A percentile compares a stretch with the other conserved stretches of the same genome.
Conservation (phyloP, 2,888 invertebrate species). For the Dynastes tityus region DNA sequence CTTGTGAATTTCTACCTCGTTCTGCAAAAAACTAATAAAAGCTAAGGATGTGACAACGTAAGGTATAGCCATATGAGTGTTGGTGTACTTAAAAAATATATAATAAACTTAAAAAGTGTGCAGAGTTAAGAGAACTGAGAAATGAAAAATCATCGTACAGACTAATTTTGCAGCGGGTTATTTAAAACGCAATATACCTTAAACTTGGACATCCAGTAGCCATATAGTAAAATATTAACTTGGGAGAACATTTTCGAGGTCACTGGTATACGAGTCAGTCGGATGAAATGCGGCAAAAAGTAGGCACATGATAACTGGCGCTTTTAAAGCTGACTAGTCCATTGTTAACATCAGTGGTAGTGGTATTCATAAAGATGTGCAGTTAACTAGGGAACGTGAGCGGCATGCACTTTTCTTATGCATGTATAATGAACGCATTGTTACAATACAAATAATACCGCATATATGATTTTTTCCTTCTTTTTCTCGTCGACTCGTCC, state of each 20-base stretch:
- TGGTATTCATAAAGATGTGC: conserved; percentile 67
- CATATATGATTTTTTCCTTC: conserved; percentile 63
- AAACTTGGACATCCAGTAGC: no score
- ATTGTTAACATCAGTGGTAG: conserved; percentile 67
- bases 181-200: no score
- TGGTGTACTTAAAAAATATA: no score
- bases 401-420: conserved; percentile 64
- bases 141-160: no score
- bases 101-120: no score
- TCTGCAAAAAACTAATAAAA: no score
- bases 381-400: conserved; percentile 67
- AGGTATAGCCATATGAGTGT: no score
- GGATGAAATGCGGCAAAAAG: conserved; percentile 62
- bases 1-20: no score
- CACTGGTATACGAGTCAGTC: conserved; percentile 54
- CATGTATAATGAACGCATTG: conserved; percentile 67
- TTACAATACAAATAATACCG: conserved; percentile 68
- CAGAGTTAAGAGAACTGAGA: no score
- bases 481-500: conserved; percentile 44
- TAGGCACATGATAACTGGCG: conserved; percentile 65
- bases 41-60: no score
- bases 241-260: conserved; percentile 53
- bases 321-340: conserved; percentile 64
- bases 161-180: no score
- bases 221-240: conserved; percentile 7